Conservation (phyloP, 1,140 invertebrate species). For the Cyrtorhinus lividipennis region DNA sequence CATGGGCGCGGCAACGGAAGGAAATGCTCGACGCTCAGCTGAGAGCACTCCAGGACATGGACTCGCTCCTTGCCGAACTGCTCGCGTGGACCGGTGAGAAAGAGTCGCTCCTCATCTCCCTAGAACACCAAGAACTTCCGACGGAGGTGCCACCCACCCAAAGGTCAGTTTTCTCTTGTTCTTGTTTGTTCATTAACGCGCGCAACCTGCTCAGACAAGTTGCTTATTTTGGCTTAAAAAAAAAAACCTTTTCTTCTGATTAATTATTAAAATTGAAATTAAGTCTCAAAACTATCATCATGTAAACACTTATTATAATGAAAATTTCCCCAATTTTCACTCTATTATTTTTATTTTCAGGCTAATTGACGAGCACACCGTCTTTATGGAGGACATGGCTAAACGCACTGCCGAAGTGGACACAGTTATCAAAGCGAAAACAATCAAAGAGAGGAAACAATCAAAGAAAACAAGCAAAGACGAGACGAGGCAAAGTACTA, state of each 20-base stretch:
- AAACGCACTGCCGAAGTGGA: slow-evolving; percentile 76
- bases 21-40: slow-evolving; percentile 64
- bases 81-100: slow-evolving; percentile 78
- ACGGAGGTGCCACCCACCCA: slow-evolving; percentile 63
- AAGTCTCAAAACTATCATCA: not conserved
- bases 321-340: not conserved
- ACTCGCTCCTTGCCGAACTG: slow-evolving; percentile 74
- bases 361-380: slow-evolving; percentile 80
- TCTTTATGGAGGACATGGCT: slow-evolving; percentile 84
- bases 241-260: not conserved
- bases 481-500: slow-evolving; percentile 25
- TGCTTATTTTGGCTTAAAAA: not conserved
- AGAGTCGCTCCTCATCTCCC: slow-evolving; percentile 64
- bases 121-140: slow-evolving; percentile 74
- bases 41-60: slow-evolving; percentile 36
- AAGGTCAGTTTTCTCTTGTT: not conserved
- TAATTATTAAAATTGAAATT: not conserved
- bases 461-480: slow-evolving; percentile 22
- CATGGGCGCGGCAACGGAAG: slow-evolving; percentile 45
- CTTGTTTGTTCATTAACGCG: not conserved
- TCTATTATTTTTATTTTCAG: slow-evolving; percentile 27
- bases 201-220: not conserved
- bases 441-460: slow-evolving; percentile 21
- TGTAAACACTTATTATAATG: not conserved
- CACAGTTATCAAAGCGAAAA: slow-evolving; percentile 65